Evolutionary conservation across 2,113 vertebrate species (phyloP), one percentile per base, ranked within the genome.

Genomic region (Chaetorhynchus papuensis): DNA sequence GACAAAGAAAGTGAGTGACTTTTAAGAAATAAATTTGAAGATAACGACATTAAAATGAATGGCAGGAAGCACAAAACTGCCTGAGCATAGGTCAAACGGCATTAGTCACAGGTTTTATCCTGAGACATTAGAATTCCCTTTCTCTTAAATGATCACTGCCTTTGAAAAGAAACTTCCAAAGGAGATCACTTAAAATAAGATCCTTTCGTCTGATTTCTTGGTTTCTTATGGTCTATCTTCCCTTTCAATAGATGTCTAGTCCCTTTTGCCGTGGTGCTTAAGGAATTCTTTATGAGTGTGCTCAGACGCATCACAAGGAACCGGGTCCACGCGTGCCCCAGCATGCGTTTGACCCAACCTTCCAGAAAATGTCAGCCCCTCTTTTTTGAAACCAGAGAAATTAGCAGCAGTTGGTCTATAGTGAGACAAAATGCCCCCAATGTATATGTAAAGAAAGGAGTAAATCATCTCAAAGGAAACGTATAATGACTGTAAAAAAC

Each of bases 51-150:
- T 97, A 97, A 97, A 97, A 95, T 97, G 98, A 98, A 97, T 98
- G 97, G 97, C 97, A 98, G 98, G 97, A 89, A 96, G 98, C 97
- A 98, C 98, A 98, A 97, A 98, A 97, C 90, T 92, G 89, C 94
- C 27, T n/a, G 97, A 97, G 96, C 97, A 97, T 93, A 94, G 98
- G 97, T 98, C 98, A 98, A 98, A 98, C 88, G 88, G 97, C 98
- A 98, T 99, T 99, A 98, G 98, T 99, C 98, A 98, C 98, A 98
- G 98, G 97, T 98, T 97, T 99, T 98, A 98, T 97, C 93, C 64
- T 26, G 91, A 76, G 96, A 97, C 97, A 92, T 94, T 63, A 83
- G 92, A 96, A 96, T 80, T 96, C 97, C 75, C 96, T 90, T 90
- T 97, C 97, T 97, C 90, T 83, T 72, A 89, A 95, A 93, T 64